Evolutionary conservation across 1,140 invertebrate species (phyloP), one percentile per base, ranked within the genome.

Genomic region (Aphaenogaster rudis): DNA sequence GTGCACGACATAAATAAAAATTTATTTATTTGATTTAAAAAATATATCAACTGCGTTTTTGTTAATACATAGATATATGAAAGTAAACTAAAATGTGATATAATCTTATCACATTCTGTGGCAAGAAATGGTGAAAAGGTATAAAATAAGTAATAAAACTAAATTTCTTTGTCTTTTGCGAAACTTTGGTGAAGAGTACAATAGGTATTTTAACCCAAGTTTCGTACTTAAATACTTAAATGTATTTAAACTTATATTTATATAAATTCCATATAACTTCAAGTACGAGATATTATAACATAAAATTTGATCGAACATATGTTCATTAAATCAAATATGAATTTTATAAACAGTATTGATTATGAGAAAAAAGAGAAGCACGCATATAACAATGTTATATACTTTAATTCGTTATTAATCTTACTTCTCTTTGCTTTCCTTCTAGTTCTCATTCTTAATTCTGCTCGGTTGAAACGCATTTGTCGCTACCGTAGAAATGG

Each of bases 361-460:
- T n/a, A 36, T 54, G 11, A 48, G 13, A 7, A 57, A 21, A 54
- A n/a, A 39, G 9, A 52, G 17, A 42, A 48, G 9, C 8, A 13
- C 4, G 2, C 52, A n/a, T 54, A 21, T 2, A 54, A 54, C 15
- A 45, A 15, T 28, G 6, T 78, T 48, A 13, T 6, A 15, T 8
- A 45, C 45, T 66, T 21, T 50, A 45, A 80, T 54, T 36, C 13
- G 8, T 45, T 57, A 80, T 28, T 69, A 67, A 80, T 11, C 36
- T 5, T 52, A 21, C 0, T 48, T 52, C 17, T 86, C 48, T 86
- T 5, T 33, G 39, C 28, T 77, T 17, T 8, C 17, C 11, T 13
- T 78, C 17, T 50, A 39, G 33, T 66, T 67, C 42, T 86, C 57
- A 78, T 78, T 66, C 42, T 79, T 78, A 64, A 61, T 86, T 80